Percentiles rank a stretch among this genome's conserved stretches.
These are phyloP conservation scores for Eutrigla gurnardus DNA, from an alignment of 2,797 vertebrate genomes.

Conservation along the genomic window DNA sequence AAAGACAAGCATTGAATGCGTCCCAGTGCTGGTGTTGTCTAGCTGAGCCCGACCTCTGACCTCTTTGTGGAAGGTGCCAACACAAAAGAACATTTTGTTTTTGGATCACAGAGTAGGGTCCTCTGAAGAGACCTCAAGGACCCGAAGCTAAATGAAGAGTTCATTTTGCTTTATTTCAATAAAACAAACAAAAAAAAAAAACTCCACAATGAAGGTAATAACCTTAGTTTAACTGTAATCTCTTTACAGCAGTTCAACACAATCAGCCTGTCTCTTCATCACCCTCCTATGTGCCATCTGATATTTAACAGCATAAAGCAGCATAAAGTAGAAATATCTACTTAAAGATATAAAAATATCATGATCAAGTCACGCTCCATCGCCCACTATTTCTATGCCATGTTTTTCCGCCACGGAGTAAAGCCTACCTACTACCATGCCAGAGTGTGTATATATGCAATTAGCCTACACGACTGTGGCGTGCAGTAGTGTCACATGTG, in stretches of 20 bases:
- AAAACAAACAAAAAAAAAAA: no score
- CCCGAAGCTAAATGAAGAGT: not conserved
- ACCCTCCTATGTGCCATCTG: constrained; percentile 1
- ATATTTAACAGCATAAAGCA: not conserved
- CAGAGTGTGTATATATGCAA: constrained; percentile 35
- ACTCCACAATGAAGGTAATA: no score
- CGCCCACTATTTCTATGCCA: not conserved
- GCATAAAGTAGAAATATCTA: not conserved
- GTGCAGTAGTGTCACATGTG: constrained; percentile 64
- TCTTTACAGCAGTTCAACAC: not conserved
- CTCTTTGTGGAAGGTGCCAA: not conserved
- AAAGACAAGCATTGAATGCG: not conserved
- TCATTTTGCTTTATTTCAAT: not conserved
- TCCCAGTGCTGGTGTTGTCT: not conserved
- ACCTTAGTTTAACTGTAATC: not conserved
- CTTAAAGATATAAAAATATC: constrained; percentile 20
- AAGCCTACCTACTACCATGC: not conserved
- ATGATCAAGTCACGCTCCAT: constrained; percentile 3
- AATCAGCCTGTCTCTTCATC: not conserved
- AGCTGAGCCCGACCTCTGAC: constrained; percentile 24
- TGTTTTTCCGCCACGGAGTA: not conserved
- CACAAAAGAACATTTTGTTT: not conserved
- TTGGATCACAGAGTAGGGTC: not conserved
- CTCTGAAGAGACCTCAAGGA: not conserved
- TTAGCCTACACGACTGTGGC: constrained; percentile 53